phyloP scores from a whole-genome alignment of 2,888 invertebrate species.

The Rhodophaea formosa region DNA sequence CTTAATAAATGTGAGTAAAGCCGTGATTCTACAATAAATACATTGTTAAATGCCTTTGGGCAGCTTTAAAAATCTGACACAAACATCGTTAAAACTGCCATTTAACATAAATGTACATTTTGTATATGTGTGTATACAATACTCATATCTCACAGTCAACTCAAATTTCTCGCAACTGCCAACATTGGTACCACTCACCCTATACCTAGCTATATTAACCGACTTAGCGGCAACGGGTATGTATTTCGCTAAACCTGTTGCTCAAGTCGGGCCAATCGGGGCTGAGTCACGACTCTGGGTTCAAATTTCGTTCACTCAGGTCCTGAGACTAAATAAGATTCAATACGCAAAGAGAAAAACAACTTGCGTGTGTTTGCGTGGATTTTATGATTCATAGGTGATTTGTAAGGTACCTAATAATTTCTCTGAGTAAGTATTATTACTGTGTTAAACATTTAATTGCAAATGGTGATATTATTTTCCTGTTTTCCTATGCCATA shows the following conservation, averaged over 20 bases:
- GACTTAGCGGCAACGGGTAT: conserved; percentile 30
- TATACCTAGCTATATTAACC: conserved; percentile 30
- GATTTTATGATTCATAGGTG: conserved; percentile 12
- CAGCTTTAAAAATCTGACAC: too few relatives aligned
- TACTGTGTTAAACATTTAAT: not conserved
- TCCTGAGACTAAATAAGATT: conserved; percentile 41
- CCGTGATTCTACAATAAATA: too few relatives aligned
- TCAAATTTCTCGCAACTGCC: conserved; percentile 7
- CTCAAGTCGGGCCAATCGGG: conserved; percentile 32
- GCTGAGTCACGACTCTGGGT: conserved; percentile 60
- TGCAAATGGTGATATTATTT: not conserved
- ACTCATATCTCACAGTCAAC: too few relatives aligned
- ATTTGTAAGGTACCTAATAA: not conserved
- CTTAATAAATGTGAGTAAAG: too few relatives aligned
- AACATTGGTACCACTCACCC: conserved; percentile 34
- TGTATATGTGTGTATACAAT: too few relatives aligned
- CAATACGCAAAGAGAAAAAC: conserved; percentile 11
- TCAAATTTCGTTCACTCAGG: conserved; percentile 57
- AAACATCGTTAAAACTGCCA: too few relatives aligned
- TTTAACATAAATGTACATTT: too few relatives aligned
- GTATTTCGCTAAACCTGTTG: conserved; percentile 55
- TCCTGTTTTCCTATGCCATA: too few relatives aligned
- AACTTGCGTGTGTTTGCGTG: conserved; percentile 3
- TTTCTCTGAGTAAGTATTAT: not conserved
- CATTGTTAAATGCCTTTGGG: too few relatives aligned